Conservation (phyloP, 2,888 invertebrate genomes). For the Chrysolina americana region DNA sequence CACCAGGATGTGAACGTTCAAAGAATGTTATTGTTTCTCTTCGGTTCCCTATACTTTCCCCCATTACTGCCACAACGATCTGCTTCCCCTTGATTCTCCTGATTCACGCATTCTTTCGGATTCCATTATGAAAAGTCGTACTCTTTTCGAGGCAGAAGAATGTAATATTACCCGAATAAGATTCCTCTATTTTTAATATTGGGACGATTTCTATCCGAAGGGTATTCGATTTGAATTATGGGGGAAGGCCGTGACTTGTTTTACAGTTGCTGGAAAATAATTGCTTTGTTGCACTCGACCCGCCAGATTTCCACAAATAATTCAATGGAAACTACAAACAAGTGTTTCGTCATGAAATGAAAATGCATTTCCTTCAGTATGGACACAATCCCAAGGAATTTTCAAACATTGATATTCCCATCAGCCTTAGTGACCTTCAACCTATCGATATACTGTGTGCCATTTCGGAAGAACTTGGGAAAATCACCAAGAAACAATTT, state of each 20-base stretch:
- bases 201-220: neutral
- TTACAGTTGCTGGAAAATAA: neutral
- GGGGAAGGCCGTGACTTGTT: neutral
- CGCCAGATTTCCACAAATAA: too few relatives aligned
- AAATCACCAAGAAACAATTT: too few relatives aligned
- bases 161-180: conserved; percentile 15
- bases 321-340: too few relatives aligned
- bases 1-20: neutral
- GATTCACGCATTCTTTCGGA: conserved; percentile 5
- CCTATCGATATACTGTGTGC: too few relatives aligned
- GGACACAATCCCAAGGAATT: too few relatives aligned
- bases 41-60: conserved; percentile 2
- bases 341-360: too few relatives aligned
- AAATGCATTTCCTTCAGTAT: too few relatives aligned
- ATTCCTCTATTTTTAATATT: conserved; percentile 15
- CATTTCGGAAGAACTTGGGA: too few relatives aligned
- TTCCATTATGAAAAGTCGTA: conserved; percentile 7
- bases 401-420: too few relatives aligned
- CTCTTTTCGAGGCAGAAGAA: conserved; percentile 1
- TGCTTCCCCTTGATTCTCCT: neutral
- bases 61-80: neutral
- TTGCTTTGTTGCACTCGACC: neutral
- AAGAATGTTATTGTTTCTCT: conserved; percentile 14
- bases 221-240: neutral
- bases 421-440: too few relatives aligned